These are phyloP conservation scores for Xestia ashworthii DNA, from an alignment of 2,888 invertebrate species.

Conservation along the genomic window DNA sequence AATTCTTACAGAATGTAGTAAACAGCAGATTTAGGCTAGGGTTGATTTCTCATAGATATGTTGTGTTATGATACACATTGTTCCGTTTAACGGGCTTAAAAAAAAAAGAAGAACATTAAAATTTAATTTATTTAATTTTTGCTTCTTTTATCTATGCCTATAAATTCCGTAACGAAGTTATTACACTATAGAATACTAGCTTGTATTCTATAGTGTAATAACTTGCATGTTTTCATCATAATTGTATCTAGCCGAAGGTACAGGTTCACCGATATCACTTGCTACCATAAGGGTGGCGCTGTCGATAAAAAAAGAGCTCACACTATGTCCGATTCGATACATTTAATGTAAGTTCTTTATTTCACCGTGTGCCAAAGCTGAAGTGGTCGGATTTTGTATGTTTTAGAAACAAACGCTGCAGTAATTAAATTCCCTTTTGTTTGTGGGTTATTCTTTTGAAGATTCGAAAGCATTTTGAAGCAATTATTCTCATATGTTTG, in stretches of 20 bases:
- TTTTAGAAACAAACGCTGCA: neutral
- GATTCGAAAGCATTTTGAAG: slow-evolving; percentile 3
- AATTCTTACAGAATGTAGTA: no score
- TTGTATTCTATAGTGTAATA: no score
- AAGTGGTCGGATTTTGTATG: neutral
- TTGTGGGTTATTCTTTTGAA: neutral
- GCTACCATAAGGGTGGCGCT: neutral
- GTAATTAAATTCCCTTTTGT: slow-evolving; percentile 35
- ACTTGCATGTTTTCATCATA: slow-evolving; percentile 22
- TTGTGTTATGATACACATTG: no score
- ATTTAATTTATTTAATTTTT: no score
- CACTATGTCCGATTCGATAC: neutral
- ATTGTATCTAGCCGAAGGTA: neutral
- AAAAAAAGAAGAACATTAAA: no score
- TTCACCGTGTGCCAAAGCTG: neutral
- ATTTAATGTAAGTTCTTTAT: neutral
- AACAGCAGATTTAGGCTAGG: no score
- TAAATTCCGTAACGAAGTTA: neutral
- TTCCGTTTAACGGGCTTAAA: no score
- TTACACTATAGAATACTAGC: no score
- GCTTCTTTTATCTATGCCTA: no score
- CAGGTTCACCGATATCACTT: neutral
- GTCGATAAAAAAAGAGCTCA: neutral
- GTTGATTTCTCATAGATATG: no score
- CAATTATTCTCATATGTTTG: neutral